A percentile compares a stretch with the other conserved stretches of the same genome.
These are phyloP conservation scores for Stenichneumon culpator DNA, from an alignment of 2,888 invertebrate species.

Conservation along the genomic window DNA sequence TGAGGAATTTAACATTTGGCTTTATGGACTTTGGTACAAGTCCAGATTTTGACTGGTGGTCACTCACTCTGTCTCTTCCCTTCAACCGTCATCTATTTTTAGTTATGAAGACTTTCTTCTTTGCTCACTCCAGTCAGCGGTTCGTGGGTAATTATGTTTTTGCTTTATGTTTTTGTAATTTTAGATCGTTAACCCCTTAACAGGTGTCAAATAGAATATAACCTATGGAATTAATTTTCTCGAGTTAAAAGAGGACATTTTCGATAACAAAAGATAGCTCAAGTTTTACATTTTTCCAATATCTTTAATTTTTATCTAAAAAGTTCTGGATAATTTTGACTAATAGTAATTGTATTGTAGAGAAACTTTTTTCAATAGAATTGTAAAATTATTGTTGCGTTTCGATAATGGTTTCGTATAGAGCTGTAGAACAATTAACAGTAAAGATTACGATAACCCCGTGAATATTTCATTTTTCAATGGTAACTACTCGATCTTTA, in stretches of 20 bases:
- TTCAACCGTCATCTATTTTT: slow-evolving; percentile 59
- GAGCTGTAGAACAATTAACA: too few species aligned
- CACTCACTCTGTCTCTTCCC: slow-evolving; percentile 52
- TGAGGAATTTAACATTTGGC: slow-evolving; percentile 52
- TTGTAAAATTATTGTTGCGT: background rate
- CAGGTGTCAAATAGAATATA: background rate
- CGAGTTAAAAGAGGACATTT: background rate
- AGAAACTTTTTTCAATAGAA: background rate
- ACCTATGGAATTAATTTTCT: background rate
- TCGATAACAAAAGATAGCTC: background rate
- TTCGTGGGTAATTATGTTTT: background rate
- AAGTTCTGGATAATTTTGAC: too few species aligned
- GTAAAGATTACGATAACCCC: too few species aligned
- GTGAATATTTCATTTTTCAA: too few species aligned
- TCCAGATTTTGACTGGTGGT: slow-evolving; percentile 65
- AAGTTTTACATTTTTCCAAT: background rate
- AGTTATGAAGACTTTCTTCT: slow-evolving; percentile 40
- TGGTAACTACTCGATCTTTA: too few species aligned
- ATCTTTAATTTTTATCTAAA: background rate
- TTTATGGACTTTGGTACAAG: slow-evolving; percentile 66
- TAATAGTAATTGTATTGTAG: background rate
- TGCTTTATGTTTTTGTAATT: background rate
- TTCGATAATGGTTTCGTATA: background rate
- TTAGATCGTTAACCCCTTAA: too few species aligned
- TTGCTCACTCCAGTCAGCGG: slow-evolving; percentile 7